phyloP scores from a whole-genome alignment of 1,140 invertebrate species.

The Hydropsyche tenuis region DNA sequence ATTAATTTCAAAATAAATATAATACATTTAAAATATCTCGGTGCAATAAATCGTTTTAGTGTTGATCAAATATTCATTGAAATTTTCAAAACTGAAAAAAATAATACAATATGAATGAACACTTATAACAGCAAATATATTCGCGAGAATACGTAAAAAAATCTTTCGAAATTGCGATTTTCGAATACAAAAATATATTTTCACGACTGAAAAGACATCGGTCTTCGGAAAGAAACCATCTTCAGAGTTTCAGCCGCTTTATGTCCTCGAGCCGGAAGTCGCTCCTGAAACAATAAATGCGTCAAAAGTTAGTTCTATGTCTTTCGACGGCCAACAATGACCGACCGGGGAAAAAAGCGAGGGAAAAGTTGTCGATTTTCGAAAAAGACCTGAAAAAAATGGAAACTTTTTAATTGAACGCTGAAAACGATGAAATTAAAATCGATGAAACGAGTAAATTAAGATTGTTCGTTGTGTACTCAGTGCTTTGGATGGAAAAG shows the following conservation, averaged over 20 bases:
- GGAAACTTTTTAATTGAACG: constrained; percentile 19
- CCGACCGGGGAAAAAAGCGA: constrained; percentile 10
- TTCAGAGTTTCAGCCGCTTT: constrained; percentile 41
- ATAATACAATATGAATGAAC: no score
- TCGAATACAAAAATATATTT: constrained; percentile 8
- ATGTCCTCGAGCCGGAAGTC: constrained; percentile 45
- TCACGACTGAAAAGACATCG: no score
- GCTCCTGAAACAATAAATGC: constrained; percentile 39
- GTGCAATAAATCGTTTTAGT: no score
- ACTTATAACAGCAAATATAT: no score
- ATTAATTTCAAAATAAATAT: no score
- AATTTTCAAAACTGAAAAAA: no score
- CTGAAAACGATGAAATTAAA: constrained; percentile 5
- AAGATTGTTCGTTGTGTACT: constrained; percentile 7
- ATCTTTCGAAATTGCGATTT: no score
- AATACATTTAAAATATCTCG: no score
- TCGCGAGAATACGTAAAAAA: no score
- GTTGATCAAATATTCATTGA: no score
- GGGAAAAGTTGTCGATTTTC: background rate
- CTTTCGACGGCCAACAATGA: background rate
- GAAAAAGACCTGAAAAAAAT: background rate
- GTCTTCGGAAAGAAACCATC: background rate
- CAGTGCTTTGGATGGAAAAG: no score
- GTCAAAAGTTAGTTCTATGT: background rate
- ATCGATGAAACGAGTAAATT: constrained; percentile 6